Evolutionary conservation across 2,888 invertebrate genomes (phyloP).

Genomic region (Drosophila recens): DNA sequence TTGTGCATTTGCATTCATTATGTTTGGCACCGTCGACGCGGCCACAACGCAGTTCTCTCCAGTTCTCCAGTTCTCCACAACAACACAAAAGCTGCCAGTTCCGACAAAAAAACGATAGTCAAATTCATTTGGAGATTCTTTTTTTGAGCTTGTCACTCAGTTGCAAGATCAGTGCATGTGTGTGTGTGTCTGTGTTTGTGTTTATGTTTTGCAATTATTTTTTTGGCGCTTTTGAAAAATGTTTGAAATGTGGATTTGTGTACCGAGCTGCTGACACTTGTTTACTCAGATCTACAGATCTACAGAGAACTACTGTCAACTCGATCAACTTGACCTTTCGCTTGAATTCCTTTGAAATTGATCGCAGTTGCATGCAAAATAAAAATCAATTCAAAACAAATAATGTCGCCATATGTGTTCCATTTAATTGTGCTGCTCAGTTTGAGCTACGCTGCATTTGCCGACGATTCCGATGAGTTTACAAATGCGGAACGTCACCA

Average conservation of each 20-base stretch:
- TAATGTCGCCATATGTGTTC: conserved; percentile 50
- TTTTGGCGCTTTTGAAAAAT: conserved; percentile 47
- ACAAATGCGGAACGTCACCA: conserved; percentile 60
- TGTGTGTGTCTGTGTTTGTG: conserved; percentile 13
- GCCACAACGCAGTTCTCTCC: conserved; percentile 53
- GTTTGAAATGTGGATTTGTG: conserved; percentile 72
- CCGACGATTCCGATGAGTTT: conserved; percentile 32
- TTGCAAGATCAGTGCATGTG: conserved; percentile 10
- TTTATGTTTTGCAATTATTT: conserved; percentile 48
- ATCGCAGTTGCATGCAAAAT: conserved; percentile 9
- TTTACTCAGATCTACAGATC: conserved; percentile 60
- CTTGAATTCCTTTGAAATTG: conserved; percentile 43
- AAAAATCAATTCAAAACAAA: conserved; percentile 22
- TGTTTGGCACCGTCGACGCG: conserved; percentile 78
- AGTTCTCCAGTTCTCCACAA: too few species aligned
- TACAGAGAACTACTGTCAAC: conserved; percentile 35
- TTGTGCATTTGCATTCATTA: conserved; percentile 80
- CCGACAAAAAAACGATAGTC: conserved; percentile 14
- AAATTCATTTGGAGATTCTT: conserved; percentile 40
- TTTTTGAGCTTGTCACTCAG: conserved; percentile 60
- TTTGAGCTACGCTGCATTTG: conserved; percentile 37
- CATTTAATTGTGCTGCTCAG: conserved; percentile 46
- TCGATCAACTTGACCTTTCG: conserved; percentile 74
- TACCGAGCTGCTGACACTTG: conserved; percentile 66
- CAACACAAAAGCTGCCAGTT: background rate